Evolutionary conservation across 2,888 invertebrate genomes (phyloP), one percentile per base, ranked within the genome.

Genomic region (Melipona bicolor): DNA sequence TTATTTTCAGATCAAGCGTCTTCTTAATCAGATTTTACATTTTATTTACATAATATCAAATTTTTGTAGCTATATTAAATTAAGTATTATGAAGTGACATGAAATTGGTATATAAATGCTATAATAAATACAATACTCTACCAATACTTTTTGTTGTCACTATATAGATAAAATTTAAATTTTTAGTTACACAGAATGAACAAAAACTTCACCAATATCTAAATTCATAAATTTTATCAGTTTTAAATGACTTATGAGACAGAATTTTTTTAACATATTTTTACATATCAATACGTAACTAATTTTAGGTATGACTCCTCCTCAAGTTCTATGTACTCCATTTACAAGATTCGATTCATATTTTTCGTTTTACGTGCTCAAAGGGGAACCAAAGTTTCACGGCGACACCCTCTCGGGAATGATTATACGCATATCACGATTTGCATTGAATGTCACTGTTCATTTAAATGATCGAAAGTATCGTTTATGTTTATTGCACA

Each of bases 381-480:
- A 54, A 54, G 4, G 19, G 52, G 61, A 13, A 43, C 32, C 43
- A 54, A 43, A 32, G 36, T 13, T 65, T 73, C 52, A 0, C 5
- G 49, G n/a, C 17, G 36, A 56, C 27, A 50, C 77, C 61, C n/a
- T 27, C 50, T 43, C 59, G 24, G 43, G 43, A 79, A 68, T 64
- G 52, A 61, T 83, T 80, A 74, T 71, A 62, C 70, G 70, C 78
- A 43, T 64, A 69, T 83, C 80, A 73, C 54, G 77, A 86, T 86
- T 83, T 80, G 80, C 86, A 86, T 86, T 75, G 85, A 86, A 86
- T 86, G 86, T 82, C 76, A 72, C 50, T 43, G 79, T 78, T 86
- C 86, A 86, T 86, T 86, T 86, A 79, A 86, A 82, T 81, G 69
- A 86, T 86, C 86, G 85, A 81, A 86, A 82, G 82, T 85, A 73